phyloP scores from a whole-genome alignment of 2,888 invertebrate species.

The Dicranocentrus wangi region DNA sequence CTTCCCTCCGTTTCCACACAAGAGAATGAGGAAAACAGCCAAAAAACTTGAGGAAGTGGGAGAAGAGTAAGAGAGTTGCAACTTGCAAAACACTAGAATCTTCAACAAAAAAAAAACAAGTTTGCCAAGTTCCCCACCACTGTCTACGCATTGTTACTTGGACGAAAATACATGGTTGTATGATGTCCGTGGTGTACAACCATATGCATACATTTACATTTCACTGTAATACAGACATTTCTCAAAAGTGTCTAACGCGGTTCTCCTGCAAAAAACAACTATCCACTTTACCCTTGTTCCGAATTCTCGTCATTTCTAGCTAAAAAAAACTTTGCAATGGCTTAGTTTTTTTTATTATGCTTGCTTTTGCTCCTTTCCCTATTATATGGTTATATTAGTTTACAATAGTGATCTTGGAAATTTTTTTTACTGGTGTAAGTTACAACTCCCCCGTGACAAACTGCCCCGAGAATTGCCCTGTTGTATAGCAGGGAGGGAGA shows the following conservation, averaged over 20 bases:
- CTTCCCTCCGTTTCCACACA: not conserved
- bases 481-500: no score
- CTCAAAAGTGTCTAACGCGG: not conserved
- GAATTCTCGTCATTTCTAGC: slow-evolving; percentile 11
- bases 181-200: no score
- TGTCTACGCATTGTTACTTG: not conserved
- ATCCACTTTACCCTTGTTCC: slow-evolving; percentile 17
- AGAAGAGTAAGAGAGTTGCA: not conserved
- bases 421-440: not conserved
- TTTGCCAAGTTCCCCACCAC: not conserved
- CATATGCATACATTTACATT: not conserved
- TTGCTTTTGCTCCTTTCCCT: no score
- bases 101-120: not conserved
- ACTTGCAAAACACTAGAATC: slow-evolving; percentile 2
- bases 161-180: not conserved
- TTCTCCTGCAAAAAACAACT: not conserved
- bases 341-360: not conserved
- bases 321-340: slow-evolving; percentile 7
- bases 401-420: no score
- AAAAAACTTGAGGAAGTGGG: not conserved
- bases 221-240: not conserved
- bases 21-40: not conserved
- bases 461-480: no score
- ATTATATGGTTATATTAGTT: no score
- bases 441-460: slow-evolving; percentile 3